Percentiles rank a stretch among this genome's conserved stretches.
phyloP scores from a whole-genome alignment of 2,113 vertebrate species.

The Brachyistius frenatus region DNA sequence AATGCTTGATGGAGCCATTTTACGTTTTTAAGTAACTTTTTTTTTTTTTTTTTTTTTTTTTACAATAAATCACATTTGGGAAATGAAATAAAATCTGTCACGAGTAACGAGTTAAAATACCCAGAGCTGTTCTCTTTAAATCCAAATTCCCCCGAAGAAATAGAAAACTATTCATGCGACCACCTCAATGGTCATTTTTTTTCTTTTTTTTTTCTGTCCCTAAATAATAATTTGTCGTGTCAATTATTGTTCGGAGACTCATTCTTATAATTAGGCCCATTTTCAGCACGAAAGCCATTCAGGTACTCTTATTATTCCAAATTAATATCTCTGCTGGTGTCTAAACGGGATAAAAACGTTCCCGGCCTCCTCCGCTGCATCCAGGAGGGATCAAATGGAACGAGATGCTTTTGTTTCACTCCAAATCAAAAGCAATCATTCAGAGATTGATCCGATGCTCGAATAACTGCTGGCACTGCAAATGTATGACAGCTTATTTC shows the following conservation, averaged over 20 bases:
- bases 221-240: too few species aligned
- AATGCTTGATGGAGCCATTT: too few species aligned
- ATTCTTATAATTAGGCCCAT: too few species aligned
- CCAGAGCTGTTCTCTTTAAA: neutral
- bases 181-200: too few species aligned
- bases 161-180: too few species aligned
- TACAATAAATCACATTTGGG: too few species aligned
- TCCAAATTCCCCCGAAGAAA: too few species aligned
- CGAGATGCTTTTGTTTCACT: constrained; percentile 55
- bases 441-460: constrained; percentile 73
- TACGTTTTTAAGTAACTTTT: too few species aligned
- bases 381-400: constrained; percentile 44
- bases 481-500: constrained; percentile 66
- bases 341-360: constrained; percentile 17
- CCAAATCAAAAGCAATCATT: constrained; percentile 67
- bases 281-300: neutral
- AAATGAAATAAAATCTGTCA: neutral
- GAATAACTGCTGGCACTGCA: constrained; percentile 71
- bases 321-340: constrained; percentile 13
- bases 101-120: neutral
- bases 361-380: constrained; percentile 13
- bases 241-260: too few species aligned
- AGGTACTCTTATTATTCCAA: neutral
- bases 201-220: too few species aligned
- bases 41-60: too few species aligned